Evolutionary conservation across 1,140 invertebrate species (phyloP), one percentile per base, ranked within the genome.

Genomic region (Latrodectus geometricus): DNA sequence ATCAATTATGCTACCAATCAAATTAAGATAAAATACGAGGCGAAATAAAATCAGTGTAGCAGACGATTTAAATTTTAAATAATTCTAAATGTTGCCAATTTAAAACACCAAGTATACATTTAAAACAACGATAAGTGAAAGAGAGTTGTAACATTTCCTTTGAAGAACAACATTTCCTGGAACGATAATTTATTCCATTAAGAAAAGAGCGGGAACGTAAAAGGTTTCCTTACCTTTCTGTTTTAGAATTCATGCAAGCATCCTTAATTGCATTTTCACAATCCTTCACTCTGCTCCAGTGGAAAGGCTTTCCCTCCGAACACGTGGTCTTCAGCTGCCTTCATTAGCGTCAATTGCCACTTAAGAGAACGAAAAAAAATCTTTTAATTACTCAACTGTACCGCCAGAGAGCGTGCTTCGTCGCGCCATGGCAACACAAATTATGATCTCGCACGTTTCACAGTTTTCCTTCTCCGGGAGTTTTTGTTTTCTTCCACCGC

Each of bases 321-420:
- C 82, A 84, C 82, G 82, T 84, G 82, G 82, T 84, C 70, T 76
- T 75, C 56, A 61, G 72, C 82, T 15, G 61, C 82, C 82, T 76
- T 84, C 82, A 84, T 84, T 84, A 84, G 82, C 82, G 80, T 23
- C 82, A 84, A 82, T 82, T 82, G 80, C 66, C 80, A 82, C 52
- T 49, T 73, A 52, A 82, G 70, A 82, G 50, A 72, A 68, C 12
- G 68, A 82, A 76, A 84, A 84, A 76, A 76, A 84, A 52, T n/a
- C 82, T 84, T 84, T 84, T 84, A 84, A 84, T 84, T 84, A 84
- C 82, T 84, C 82, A 84, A 73, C 82, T 76, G 82, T 76, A 75
- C 82, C 82, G 82, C 82, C 73, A 84, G 82, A 84, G 82, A 84
- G 82, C 82, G 82, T 84, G 82, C 82, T 69, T 69, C 78, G 48